These are phyloP conservation scores for Scomber japonicus DNA, from an alignment of 2,113 vertebrate species.

Conservation along the genomic window DNA sequence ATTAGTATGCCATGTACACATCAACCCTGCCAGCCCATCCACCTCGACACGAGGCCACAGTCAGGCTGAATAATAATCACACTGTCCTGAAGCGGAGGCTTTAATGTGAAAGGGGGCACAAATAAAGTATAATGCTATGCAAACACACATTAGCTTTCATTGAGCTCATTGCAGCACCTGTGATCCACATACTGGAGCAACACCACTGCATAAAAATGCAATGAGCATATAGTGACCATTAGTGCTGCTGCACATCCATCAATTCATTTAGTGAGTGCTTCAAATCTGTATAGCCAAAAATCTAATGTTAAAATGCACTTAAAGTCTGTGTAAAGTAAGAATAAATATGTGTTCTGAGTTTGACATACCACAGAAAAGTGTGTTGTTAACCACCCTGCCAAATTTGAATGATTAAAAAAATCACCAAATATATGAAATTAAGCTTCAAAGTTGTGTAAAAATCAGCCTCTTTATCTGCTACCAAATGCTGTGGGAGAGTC, in stretches of 20 bases:
- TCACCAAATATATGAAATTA: too few relatives aligned
- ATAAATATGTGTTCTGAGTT: too few relatives aligned
- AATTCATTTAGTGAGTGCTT: too few relatives aligned
- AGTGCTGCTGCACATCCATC: neutral
- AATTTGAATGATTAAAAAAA: too few relatives aligned
- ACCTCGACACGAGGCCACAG: constrained; percentile 15
- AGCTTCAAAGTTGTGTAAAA: too few relatives aligned
- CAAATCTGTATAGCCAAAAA: too few relatives aligned
- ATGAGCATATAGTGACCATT: neutral
- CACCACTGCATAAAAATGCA: neutral
- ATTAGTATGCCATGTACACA: constrained; percentile 21
- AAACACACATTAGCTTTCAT: neutral
- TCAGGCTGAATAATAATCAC: constrained; percentile 33
- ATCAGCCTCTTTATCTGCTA: too few relatives aligned
- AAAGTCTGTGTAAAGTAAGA: too few relatives aligned
- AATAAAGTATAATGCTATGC: neutral
- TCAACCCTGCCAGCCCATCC: constrained; percentile 5
- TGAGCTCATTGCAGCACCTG: constrained; percentile 4
- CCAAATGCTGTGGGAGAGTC: too few relatives aligned
- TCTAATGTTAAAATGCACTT: too few relatives aligned
- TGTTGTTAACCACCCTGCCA: too few relatives aligned
- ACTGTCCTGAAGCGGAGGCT: neutral
- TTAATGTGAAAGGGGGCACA: constrained; percentile 11
- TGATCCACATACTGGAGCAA: neutral
- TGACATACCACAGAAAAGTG: too few relatives aligned